Conservation (phyloP, 1,140 invertebrate species). For the Pemphigus obesinymphae region DNA sequence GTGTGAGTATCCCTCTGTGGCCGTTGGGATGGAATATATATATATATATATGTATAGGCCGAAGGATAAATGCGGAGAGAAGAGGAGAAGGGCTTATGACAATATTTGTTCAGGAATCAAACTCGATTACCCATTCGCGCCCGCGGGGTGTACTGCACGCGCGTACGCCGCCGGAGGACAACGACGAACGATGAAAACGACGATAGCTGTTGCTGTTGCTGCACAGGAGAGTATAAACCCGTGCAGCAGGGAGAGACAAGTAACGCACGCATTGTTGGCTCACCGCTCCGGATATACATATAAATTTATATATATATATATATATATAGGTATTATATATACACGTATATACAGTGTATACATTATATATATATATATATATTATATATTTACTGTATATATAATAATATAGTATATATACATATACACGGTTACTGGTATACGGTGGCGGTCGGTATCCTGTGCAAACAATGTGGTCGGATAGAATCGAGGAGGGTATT, state of each 20-base stretch:
- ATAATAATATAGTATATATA: background rate
- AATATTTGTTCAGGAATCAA: conserved; percentile 41
- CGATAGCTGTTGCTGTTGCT: background rate
- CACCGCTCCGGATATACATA: background rate
- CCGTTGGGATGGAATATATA: background rate
- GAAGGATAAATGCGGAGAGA: background rate
- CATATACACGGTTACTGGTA: background rate
- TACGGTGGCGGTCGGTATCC: background rate
- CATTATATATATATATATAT: background rate
- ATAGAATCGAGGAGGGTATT: background rate
- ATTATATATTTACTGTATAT: too few species aligned
- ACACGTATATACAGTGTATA: background rate
- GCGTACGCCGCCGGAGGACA: background rate
- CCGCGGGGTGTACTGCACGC: conserved; percentile 5
- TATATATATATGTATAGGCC: background rate
- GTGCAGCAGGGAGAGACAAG: background rate
- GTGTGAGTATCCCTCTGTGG: background rate
- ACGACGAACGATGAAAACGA: background rate
- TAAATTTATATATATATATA: background rate
- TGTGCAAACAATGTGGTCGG: conserved; percentile 27
- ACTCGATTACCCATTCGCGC: conserved; percentile 40
- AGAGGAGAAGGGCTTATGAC: conserved; percentile 21
- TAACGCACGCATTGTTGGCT: background rate
- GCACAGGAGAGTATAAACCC: background rate
- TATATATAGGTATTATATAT: background rate